Percentiles rank a stretch among this genome's conserved stretches.
Conservation (phyloP, 2,113 vertebrate genomes). For the Sphyrna mokarran region DNA sequence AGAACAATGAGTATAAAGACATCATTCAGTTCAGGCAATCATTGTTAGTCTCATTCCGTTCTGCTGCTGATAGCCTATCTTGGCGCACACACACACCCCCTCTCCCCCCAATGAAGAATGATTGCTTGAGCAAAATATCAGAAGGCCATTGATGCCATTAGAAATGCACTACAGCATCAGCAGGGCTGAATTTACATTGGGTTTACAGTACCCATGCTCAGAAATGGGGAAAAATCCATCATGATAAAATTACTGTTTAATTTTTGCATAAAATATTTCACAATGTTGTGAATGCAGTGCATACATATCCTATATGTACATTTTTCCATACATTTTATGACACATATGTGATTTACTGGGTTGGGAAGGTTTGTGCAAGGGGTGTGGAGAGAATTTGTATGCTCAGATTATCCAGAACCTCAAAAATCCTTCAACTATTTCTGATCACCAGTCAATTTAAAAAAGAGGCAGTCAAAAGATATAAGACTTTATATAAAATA, state of each 20-base stretch:
- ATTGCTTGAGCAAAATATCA: not conserved
- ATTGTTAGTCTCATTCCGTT: not conserved
- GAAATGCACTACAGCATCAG: not conserved
- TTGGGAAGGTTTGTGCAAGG: not conserved
- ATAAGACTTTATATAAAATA: not conserved
- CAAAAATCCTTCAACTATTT: not conserved
- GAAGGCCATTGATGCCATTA: not conserved
- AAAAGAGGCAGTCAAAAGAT: not conserved
- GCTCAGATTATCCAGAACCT: not conserved
- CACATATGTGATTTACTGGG: not conserved
- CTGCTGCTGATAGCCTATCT: not conserved
- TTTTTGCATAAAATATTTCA: not conserved
- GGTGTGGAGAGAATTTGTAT: not conserved
- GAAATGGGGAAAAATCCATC: not conserved
- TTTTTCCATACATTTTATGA: not conserved
- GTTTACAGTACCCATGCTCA: not conserved
- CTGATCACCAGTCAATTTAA: not conserved
- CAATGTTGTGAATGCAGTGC: not conserved
- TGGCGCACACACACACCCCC: not conserved
- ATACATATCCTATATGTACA: not conserved
- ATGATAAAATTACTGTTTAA: not conserved
- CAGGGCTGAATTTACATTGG: not conserved
- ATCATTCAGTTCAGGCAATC: not conserved
- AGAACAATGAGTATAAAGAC: too few species aligned
- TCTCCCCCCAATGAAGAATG: not conserved